phyloP scores from a whole-genome alignment of 1,140 invertebrate species.

The Cepaea nemoralis region DNA sequence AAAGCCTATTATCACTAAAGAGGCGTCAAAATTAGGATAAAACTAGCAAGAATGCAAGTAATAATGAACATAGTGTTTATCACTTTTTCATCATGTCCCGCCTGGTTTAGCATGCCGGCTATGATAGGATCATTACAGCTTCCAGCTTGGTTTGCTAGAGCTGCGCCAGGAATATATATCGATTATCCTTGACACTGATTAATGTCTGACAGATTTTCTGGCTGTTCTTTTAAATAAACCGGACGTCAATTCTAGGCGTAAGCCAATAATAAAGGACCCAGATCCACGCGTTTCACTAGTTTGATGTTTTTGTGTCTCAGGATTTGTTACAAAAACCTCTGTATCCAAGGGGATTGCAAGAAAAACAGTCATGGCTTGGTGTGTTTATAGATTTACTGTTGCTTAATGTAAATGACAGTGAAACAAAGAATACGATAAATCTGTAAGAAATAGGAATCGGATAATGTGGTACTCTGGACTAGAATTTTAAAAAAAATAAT shows the following conservation, averaged over 20 bases:
- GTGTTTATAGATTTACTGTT: too few relatives aligned
- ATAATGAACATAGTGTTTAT: neutral
- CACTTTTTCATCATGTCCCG: neutral
- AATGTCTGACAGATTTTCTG: neutral
- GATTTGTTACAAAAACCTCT: neutral
- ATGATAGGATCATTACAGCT: neutral
- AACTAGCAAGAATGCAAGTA: too few relatives aligned
- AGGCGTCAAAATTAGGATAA: too few relatives aligned
- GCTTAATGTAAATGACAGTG: too few relatives aligned
- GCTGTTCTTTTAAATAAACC: neutral
- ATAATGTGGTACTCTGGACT: too few relatives aligned
- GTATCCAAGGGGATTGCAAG: too few relatives aligned
- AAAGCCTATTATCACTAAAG: too few relatives aligned
- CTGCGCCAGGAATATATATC: slow-evolving; percentile 6
- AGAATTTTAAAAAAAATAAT: too few relatives aligned
- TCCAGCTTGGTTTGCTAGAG: neutral
- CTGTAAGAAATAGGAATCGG: too few relatives aligned
- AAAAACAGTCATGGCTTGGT: too few relatives aligned
- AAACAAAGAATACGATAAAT: too few relatives aligned
- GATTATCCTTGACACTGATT: neutral
- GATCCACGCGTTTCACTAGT: neutral
- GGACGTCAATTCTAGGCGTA: neutral
- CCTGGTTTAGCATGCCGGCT: too few relatives aligned
- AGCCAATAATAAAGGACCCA: neutral
- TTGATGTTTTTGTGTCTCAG: neutral